These are phyloP conservation scores for Amblyopsis hoosieri DNA, from an alignment of 2,797 vertebrate species.

Conservation along the genomic window DNA sequence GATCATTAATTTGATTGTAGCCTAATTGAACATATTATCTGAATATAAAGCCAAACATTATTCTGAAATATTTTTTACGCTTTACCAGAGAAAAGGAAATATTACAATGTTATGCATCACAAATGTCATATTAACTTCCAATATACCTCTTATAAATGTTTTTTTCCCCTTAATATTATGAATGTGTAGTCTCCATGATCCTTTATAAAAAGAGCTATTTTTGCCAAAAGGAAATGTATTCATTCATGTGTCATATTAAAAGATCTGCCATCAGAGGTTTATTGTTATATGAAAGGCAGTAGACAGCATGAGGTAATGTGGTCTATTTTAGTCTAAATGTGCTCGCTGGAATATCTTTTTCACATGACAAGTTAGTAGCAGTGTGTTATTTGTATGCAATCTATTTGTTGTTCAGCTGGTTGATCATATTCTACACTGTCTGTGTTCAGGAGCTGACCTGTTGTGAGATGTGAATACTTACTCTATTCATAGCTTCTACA, in stretches of 20 bases:
- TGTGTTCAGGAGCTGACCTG: conserved; percentile 69
- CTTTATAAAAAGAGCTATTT: conserved; percentile 65
- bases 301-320: conserved; percentile 55
- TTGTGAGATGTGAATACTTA: conserved; percentile 77
- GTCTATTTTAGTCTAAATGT: conserved; percentile 71
- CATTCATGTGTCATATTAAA: conserved; percentile 63
- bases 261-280: conserved; percentile 60
- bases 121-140: conserved; percentile 2
- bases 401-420: conserved; percentile 70
- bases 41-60: background rate
- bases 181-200: conserved; percentile 45
- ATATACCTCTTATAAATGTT: conserved; percentile 41
- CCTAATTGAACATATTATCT: no score
- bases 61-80: background rate
- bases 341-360: conserved; percentile 59
- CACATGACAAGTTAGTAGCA: conserved; percentile 64
- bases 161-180: conserved; percentile 29
- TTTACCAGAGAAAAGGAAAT: conserved; percentile 3
- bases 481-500: conserved; percentile 69
- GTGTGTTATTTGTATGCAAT: conserved; percentile 70
- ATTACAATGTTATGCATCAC: background rate
- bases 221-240: conserved; percentile 66
- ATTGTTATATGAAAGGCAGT: conserved; percentile 60
- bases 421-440: conserved; percentile 65
- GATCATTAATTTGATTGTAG: no score